Base-by-base conservation (phyloP, 37 sponge, comb jelly and placozoan species). In the Halichondria panicea region DNA sequence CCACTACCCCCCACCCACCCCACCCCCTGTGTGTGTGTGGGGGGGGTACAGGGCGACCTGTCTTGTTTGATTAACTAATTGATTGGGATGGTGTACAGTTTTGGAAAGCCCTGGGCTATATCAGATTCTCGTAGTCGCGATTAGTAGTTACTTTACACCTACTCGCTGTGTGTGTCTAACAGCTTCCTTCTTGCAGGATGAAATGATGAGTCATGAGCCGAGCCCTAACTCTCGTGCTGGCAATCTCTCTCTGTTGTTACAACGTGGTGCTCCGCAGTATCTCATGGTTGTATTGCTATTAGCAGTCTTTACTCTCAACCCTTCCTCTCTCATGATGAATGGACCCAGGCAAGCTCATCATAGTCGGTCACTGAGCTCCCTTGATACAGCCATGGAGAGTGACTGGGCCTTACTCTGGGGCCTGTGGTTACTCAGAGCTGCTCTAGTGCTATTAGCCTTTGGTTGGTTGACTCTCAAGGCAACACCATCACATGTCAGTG, bases 261-360 rank as follows among this genome's bases (percentile, higher is more conserved):
- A 27, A 34, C 64, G 71, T 42, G 61, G 34, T 36, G 25, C 37
- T 50, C 35, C 72, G 1, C 71, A 72, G 40, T 59, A 54, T 39
- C 81, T 88, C 72, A 63, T 82, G 67, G 81, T 81, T 44, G 73
- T 88, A n/a, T 59, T 82, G 57, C 42, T 82, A 68, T 68, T 73
- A 2, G 71, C 74, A 9, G 59, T 81, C 41, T 82, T 88, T 53
- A 78, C 77, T n/a, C 50, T 88, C 48, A 77, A 82, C 40, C 88
- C 88, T 42, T 59, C 82, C 62, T 68, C 77, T 28, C 36, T 77
- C 78, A 71, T 60, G 25, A 58, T 57, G 15, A 46, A 61, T 38
- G n/a, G 34, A 2, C 8, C 18, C 27, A 15, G 8, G 3, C 2
- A 22, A 12, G 45, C 35, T 43, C 25, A 45, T 18, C 55, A 55